Base-by-base conservation (phyloP, 2,888 invertebrate species). In the Dione juno region DNA sequence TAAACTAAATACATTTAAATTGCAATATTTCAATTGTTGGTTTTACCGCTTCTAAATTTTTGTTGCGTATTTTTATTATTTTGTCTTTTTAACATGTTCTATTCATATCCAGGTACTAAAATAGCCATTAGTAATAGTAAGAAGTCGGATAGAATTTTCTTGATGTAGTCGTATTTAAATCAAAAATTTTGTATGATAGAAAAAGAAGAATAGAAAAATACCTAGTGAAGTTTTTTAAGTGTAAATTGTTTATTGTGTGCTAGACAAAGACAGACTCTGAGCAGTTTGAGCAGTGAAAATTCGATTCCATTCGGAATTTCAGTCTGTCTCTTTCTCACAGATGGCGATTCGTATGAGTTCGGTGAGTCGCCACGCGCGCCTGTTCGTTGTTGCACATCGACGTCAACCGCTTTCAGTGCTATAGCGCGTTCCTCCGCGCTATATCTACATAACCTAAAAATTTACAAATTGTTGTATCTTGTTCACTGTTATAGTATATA, bases 391-490 rank as follows among this genome's bases (percentile, higher is more conserved):
- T 90, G 91, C 92, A 93, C 91, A 91, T 89, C 92, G 90, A 88
- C 90, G 89, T 87, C 85, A 90, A 90, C 89, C 88, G 91, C 88
- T 90, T 89, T 87, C 90, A 91, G 92, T 91, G 87, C 83, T 88
- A 90, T 84, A 90, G 91, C 92, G 92, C 92, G 92, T 92, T 88
- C 82, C 87, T 88, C 86, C 88, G 91, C 90, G 92, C 90, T 89
- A 84, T 86, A 88, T 81, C 86, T 85, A 87, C 87, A 89, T 93
- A 93, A 93, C 93, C 93, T 92, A 87, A 87, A 89, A 92, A 88
- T 81, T 88, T 84, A 80, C 80, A 83, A 87, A 78, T 76, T 71
- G 81, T 84, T 83, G 82, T 82, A 83, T 84, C 84, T 71, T 76
- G 70, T 73, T 74, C 70, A 72, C 59, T 73, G 70, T 82, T 81